phyloP scores from a whole-genome alignment of 1,140 invertebrate species.

The Tetramorium parvispinum region DNA sequence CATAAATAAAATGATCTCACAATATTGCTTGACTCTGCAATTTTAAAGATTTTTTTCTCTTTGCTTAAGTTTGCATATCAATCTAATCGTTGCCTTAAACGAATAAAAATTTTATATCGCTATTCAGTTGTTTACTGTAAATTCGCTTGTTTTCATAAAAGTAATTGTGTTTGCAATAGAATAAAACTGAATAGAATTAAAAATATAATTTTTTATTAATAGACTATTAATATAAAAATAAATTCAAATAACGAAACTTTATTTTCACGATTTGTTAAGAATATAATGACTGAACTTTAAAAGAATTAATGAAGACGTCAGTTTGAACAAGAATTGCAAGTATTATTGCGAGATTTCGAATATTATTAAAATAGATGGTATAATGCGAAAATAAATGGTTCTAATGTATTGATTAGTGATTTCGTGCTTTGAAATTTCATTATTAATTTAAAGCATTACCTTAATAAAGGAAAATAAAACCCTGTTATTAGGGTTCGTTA shows the following conservation, averaged over 20 bases:
- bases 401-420: not conserved
- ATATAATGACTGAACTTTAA: not conserved
- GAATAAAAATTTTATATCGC: not conserved
- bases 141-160: not conserved
- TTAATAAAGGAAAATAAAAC: slow-evolving; percentile 7
- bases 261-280: not conserved
- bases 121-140: no score
- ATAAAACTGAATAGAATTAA: not conserved
- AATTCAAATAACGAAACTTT: not conserved
- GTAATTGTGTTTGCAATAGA: not conserved
- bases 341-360: not conserved
- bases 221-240: not conserved
- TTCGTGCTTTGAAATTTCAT: not conserved
- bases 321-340: not conserved
- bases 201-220: not conserved
- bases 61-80: not conserved
- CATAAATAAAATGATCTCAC: not conserved
- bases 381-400: no score
- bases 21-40: not conserved
- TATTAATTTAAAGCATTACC: not conserved
- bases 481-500: not conserved
- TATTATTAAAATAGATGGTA: not conserved
- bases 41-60: not conserved
- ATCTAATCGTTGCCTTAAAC: not conserved
- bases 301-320: not conserved